Evolutionary conservation across 2,797 vertebrate genomes (phyloP).

Genomic region (Macroramphosus scolopax): DNA sequence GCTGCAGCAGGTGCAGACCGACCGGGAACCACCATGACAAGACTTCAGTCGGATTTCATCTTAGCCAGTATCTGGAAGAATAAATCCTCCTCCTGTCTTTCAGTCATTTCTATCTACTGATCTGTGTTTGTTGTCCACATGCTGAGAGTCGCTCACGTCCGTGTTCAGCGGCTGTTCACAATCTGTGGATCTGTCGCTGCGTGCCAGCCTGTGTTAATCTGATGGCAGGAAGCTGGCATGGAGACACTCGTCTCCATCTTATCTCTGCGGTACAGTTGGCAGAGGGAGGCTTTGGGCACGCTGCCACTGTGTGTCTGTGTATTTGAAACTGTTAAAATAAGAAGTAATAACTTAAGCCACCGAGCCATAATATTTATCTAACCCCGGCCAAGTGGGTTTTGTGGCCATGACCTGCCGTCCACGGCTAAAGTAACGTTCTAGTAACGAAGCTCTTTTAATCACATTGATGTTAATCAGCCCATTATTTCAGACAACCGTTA

Average conservation of each 20-base stretch:
- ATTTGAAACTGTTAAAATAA: neutral
- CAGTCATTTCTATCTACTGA: neutral
- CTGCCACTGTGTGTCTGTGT: constrained; percentile 24
- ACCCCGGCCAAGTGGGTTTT: too few relatives aligned
- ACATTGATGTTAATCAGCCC: too few relatives aligned
- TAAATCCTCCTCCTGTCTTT: neutral
- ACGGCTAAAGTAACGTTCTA: too few relatives aligned
- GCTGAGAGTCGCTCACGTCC: constrained; percentile 14
- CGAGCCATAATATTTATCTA: too few relatives aligned
- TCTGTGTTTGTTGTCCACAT: constrained; percentile 5
- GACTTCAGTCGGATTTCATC: neutral
- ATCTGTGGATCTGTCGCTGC: constrained; percentile 9
- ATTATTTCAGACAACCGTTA: too few relatives aligned
- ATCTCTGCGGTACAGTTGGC: constrained; percentile 53
- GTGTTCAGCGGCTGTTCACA: constrained; percentile 2
- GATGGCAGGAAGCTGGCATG: constrained; percentile 55
- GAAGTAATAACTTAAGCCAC: too few relatives aligned
- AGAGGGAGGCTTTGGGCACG: constrained; percentile 20
- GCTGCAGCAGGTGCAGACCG: constrained; percentile 44
- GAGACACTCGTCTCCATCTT: constrained; percentile 15
- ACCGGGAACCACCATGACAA: neutral
- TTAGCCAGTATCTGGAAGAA: neutral
- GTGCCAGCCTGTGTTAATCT: constrained; percentile 28
- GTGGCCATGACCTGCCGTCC: too few relatives aligned
- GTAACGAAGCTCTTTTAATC: too few relatives aligned